Evolutionary conservation across 2,888 invertebrate species (phyloP).

Genomic region (Andrena dorsata): DNA sequence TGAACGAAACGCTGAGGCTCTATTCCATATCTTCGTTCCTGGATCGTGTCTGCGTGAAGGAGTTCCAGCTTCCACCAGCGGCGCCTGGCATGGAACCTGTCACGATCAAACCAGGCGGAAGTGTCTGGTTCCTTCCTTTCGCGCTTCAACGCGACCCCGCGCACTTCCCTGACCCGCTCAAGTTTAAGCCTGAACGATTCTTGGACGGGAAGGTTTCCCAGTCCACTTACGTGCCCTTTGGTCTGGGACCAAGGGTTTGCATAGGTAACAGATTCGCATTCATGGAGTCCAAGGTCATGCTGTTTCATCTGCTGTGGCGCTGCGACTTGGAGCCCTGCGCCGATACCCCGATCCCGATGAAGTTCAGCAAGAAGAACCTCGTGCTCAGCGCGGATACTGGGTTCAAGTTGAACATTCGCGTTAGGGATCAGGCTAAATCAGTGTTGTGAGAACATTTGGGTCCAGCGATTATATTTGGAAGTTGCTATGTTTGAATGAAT

Average conservation of each 20-base stretch:
- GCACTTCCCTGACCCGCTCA: conserved; percentile 80
- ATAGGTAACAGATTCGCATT: conserved; percentile 84
- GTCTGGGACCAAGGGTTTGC: conserved; percentile 77
- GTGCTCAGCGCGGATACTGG: conserved; percentile 64
- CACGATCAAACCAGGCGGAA: too few species aligned
- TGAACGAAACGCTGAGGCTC: conserved; percentile 78
- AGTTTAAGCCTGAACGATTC: conserved; percentile 84
- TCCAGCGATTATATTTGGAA: too few species aligned
- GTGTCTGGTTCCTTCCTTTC: too few species aligned
- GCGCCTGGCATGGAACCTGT: conserved; percentile 64
- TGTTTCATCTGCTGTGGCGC: conserved; percentile 71
- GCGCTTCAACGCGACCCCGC: conserved; percentile 79
- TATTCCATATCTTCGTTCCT: conserved; percentile 71
- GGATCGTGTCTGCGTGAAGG: conserved; percentile 79
- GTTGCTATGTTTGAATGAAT: too few species aligned
- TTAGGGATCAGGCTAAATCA: background rate
- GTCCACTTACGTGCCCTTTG: conserved; percentile 73
- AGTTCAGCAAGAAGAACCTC: conserved; percentile 43
- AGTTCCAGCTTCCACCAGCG: conserved; percentile 76
- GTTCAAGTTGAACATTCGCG: conserved; percentile 67
- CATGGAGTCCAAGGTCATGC: conserved; percentile 71
- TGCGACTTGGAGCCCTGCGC: conserved; percentile 76
- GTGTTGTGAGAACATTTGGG: background rate
- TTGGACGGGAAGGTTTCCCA: conserved; percentile 50
- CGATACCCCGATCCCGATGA: conserved; percentile 84